Base-by-base conservation (phyloP, 2,113 vertebrate genomes). In the Gavia stellata region DNA sequence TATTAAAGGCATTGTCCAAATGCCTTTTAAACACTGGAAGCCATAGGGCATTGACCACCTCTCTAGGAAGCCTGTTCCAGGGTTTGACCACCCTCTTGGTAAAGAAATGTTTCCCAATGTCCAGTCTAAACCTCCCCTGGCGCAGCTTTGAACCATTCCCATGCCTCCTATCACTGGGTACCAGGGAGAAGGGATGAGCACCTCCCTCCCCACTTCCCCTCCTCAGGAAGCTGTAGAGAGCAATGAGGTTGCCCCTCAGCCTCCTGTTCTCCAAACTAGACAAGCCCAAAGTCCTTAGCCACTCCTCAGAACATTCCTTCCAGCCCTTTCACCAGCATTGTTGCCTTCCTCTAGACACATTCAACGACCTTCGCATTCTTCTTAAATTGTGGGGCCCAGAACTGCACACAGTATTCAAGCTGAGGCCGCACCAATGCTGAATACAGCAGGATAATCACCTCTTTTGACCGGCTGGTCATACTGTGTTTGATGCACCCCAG, bases 11-110 rank as follows among this genome's bases (percentile, higher is more conserved):
- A 47, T 34, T 78, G 16, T 52, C 25, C 53, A 72, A 66, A 62
- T 17, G 4, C 0, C 2, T 55, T 23, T 45, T 42, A 36, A 47
- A 73, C 4, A 26, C 13, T 58, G 33, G 13, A 10, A 55, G 31
- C 2, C 3, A 17, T 66, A 20, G 5, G 18, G 2, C 13, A 81
- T 13, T 7, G 0, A 24, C 31, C 6, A 7, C 6, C 21, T 72
- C 44, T 24, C 40, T 77, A 62, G 45, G 40, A 86, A 81, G 17
- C 7, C 33, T 67, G 14, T 44, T 44, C 5, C 17, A 47, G 26
- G 17, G 19, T 71, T 24, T 77, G 19, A 59, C n/a, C 14, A 66
- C 23, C 2, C 3, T 31, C 12, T 49, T 3, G 1, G 14, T n/a
- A 24, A 80, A 85, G 3, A 67, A 74, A 49, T 26, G 12, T 4